phyloP scores from a whole-genome alignment of 2,113 vertebrate species.

The Pelmatolapia mariae region DNA sequence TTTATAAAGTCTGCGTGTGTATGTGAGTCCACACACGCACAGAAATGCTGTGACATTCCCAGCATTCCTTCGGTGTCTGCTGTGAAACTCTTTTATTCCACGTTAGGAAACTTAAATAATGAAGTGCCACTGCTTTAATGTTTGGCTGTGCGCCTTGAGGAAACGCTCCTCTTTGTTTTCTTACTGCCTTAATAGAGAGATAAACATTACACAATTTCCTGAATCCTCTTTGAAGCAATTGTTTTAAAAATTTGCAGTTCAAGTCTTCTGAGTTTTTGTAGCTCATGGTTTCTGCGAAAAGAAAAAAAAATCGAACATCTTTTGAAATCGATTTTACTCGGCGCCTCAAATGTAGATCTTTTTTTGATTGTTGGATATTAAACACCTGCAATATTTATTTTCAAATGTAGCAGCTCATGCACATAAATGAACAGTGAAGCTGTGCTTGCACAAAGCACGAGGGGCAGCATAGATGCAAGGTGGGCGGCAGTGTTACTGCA shows the following conservation, averaged over 20 bases:
- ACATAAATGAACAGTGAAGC: background rate
- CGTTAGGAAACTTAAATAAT: background rate
- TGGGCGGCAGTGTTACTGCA: background rate
- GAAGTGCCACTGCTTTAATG: constrained; percentile 10
- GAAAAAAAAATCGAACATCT: background rate
- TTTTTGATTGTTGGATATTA: background rate
- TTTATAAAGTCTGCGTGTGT: background rate
- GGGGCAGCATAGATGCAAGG: background rate
- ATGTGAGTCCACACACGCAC: background rate
- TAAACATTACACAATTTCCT: background rate
- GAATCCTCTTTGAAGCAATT: background rate
- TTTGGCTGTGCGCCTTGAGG: background rate
- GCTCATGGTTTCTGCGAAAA: background rate
- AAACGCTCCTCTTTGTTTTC: constrained; percentile 5
- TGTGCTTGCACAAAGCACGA: background rate
- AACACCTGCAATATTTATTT: background rate
- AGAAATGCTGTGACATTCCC: background rate
- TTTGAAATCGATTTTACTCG: accelerated
- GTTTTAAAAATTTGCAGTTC: background rate
- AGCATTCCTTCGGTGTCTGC: background rate
- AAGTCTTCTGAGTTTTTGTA: background rate
- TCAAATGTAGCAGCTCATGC: background rate
- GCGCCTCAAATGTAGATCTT: background rate
- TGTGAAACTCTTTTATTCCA: background rate
- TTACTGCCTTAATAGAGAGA: background rate